Evolutionary conservation across 2,113 vertebrate species (phyloP).

Genomic region (Bubo blakistoni): DNA sequence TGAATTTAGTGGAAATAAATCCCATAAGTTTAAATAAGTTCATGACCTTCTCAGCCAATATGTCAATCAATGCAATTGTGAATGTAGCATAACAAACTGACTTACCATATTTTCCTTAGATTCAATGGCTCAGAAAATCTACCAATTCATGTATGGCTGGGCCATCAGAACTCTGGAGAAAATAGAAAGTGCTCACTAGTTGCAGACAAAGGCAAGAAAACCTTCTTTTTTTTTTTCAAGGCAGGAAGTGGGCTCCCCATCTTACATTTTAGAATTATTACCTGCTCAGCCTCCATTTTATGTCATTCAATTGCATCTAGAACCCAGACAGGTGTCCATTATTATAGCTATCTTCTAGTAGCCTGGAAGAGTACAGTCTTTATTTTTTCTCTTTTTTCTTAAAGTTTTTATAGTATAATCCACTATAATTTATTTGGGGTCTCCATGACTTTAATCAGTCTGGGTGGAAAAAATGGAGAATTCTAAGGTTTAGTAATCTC

Average conservation of each 20-base stretch:
- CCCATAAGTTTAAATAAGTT: neutral
- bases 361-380: neutral
- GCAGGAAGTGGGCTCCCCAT: neutral
- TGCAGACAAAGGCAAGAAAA: neutral
- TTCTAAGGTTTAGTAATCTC: neutral
- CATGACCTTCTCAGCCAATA: neutral
- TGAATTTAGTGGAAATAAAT: neutral
- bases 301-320: neutral
- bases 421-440: fast-evolving
- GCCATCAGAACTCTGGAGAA: neutral
- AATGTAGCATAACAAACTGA: neutral
- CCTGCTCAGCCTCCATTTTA: neutral
- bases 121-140: neutral
- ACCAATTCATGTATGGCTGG: neutral
- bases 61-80: neutral
- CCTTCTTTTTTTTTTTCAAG: neutral
- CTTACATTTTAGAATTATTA: neutral
- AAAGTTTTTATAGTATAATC: neutral
- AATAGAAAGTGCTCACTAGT: neutral
- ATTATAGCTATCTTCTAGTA: neutral
- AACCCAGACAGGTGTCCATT: neutral
- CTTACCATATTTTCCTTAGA: neutral
- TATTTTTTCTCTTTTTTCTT: neutral
- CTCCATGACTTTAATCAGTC: neutral
- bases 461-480: neutral